phyloP scores from a whole-genome alignment of 2,888 invertebrate species.

The Epistrophe grossulariae region DNA sequence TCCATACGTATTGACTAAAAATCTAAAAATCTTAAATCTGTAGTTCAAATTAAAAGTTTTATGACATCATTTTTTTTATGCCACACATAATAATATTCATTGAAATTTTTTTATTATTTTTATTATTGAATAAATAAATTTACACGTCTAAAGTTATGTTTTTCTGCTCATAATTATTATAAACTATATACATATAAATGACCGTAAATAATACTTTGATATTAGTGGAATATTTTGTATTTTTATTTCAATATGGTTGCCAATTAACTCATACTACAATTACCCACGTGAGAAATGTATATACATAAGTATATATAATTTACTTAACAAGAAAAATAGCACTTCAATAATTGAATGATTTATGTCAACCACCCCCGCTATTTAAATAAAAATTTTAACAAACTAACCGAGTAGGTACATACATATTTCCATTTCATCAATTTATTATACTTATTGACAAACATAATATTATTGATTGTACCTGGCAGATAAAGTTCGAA shows the following conservation, averaged over 20 bases:
- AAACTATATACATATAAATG: not conserved
- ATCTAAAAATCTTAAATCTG: too few relatives aligned
- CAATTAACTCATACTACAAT: constrained; percentile 15
- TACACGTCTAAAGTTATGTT: not conserved
- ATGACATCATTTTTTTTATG: too few relatives aligned
- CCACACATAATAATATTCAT: too few relatives aligned
- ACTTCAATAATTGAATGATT: constrained; percentile 21
- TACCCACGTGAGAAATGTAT: not conserved
- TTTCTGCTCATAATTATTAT: not conserved
- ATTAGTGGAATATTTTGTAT: constrained; percentile 7
- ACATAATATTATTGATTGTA: constrained; percentile 9
- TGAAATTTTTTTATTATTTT: too few relatives aligned
- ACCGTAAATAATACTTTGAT: not conserved
- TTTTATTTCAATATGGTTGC: constrained; percentile 16
- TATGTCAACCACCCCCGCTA: constrained; percentile 32
- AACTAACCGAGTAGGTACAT: not conserved
- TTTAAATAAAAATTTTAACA: constrained; percentile 1
- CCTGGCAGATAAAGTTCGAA: not conserved
- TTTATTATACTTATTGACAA: constrained; percentile 11
- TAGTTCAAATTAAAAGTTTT: too few relatives aligned
- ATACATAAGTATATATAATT: not conserved
- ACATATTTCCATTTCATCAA: not conserved
- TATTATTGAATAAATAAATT: not conserved
- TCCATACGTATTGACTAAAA: too few relatives aligned
- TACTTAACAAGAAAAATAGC: constrained; percentile 3